Percentiles rank a stretch among this genome's conserved stretches.
Evolutionary conservation across 2,113 vertebrate species (phyloP).

Genomic region (Shinisaurus crocodilurus): DNA sequence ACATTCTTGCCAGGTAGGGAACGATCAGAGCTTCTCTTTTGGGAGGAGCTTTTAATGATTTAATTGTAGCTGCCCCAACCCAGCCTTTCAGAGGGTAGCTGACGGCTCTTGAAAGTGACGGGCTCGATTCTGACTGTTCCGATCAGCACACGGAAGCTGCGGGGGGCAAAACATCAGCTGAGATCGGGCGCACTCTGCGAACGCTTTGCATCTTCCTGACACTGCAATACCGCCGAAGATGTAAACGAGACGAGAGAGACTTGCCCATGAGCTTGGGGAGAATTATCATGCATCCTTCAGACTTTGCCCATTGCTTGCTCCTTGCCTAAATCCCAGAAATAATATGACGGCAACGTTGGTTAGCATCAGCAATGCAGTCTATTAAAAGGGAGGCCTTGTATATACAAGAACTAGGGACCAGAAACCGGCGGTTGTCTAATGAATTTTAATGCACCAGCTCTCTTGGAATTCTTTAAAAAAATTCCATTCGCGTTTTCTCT

Average conservation of each 20-base stretch:
- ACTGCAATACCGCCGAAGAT: neutral
- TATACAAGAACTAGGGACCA: conserved; percentile 17
- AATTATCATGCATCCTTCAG: conserved; percentile 25
- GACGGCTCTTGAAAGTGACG: conserved; percentile 1
- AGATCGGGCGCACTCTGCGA: neutral
- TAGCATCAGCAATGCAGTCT: conserved; percentile 17
- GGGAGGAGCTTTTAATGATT: neutral
- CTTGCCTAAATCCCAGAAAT: conserved; percentile 7
- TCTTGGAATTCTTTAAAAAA: conserved; percentile 4
- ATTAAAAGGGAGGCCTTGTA: neutral
- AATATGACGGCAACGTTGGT: conserved; percentile 7
- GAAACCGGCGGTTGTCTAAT: conserved; percentile 10
- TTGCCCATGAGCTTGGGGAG: conserved; percentile 15
- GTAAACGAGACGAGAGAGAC: neutral
- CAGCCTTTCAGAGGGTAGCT: conserved; percentile 2
- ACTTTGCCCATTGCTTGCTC: neutral
- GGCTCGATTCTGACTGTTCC: conserved; percentile 1
- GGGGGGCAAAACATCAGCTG: conserved; percentile 20
- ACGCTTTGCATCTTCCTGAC: conserved; percentile 32
- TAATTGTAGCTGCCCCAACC: neutral
- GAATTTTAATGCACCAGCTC: conserved; percentile 16
- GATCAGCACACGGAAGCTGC: neutral
- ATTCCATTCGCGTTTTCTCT: neutral
- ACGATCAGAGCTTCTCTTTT: neutral
- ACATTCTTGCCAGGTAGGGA: neutral